Base-by-base conservation (phyloP, 2,797 vertebrate genomes). In the Anguilla megastoma region DNA sequence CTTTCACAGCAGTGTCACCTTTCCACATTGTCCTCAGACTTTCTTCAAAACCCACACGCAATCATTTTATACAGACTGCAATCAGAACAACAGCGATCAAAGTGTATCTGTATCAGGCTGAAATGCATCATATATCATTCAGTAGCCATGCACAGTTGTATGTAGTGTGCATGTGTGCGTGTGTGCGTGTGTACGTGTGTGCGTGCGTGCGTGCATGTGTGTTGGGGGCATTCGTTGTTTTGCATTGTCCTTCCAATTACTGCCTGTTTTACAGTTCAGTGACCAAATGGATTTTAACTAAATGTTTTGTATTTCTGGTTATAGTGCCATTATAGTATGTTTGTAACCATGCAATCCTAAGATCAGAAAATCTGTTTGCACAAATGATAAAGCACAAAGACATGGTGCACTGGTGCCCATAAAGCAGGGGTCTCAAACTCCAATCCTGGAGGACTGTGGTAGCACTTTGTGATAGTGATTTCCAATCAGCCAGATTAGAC, bases 31-130 rank as follows among this genome's bases (percentile, higher is more conserved):
- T 48, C 41, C 16, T 24, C 8, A 5, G 36, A 6, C 76, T 80
- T 80, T 80, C n/a, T 48, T 80, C 76, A 48, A 18, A 45, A 50
- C 12, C 45, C 74, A 21, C 41, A 24, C 16, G 7, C 76, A 24
- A 21, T n/a, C 79, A 50, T 21, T 50, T 24, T 45, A 24, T 50
- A 10, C 21, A n/a, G 30, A 79, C 12, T 27, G 24, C 60, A 33
- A 33, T 41, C 74, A 24, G 41, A 50, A 50, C 21, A 82, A n/a
- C 79, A 82, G 79, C 41, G n/a, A 79, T 79, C 74, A 79, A 79
- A 79, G 74, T 45, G 41, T 50, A 9, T 79, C 30, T 48, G 6
- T 80, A n/a, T 18, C 16, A 18, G n/a, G 76, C 33, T 9, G 18
- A 82, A 8, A 48, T 50, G 21, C 41, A 82, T 48, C 18, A 1